Evolutionary conservation across 2,113 vertebrate species (phyloP).

Genomic region (Cynocephalus volans): DNA sequence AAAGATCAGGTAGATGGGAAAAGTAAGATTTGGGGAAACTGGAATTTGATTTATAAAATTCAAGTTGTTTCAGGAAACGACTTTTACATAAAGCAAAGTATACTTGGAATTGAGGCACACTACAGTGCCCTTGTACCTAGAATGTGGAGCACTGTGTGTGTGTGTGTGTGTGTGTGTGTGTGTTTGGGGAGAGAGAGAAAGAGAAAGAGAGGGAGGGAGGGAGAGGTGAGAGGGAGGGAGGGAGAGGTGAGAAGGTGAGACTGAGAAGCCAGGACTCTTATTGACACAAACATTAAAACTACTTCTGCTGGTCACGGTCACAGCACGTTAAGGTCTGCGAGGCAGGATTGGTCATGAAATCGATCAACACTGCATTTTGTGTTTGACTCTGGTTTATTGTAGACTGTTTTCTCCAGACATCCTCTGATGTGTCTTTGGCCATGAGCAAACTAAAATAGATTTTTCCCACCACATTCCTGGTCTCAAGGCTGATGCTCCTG

Average conservation of each 20-base stretch:
- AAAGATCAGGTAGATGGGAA: neutral
- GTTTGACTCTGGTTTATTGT: conserved; percentile 20
- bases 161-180: neutral
- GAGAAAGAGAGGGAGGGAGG: neutral
- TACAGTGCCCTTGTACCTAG: neutral
- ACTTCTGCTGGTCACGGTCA: conserved; percentile 64
- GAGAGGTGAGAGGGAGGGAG: neutral
- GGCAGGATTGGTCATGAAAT: conserved; percentile 75
- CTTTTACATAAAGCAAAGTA: neutral
- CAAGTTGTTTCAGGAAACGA: neutral
- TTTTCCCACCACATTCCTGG: conserved; percentile 24
- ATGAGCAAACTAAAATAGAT: conserved; percentile 75
- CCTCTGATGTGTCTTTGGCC: conserved; percentile 50
- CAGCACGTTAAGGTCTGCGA: conserved; percentile 70
- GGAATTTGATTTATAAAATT: neutral
- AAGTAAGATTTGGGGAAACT: neutral
- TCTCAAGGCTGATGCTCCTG: neutral
- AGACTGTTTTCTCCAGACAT: conserved; percentile 67
- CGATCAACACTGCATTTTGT: conserved; percentile 55
- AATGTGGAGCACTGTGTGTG: neutral
- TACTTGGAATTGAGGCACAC: neutral
- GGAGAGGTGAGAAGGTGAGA: neutral
- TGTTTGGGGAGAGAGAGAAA: neutral
- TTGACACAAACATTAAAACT: conserved; percentile 13
- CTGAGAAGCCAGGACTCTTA: neutral